Base-by-base conservation (phyloP, 2,113 vertebrate species). In the Ophiodon elongatus region DNA sequence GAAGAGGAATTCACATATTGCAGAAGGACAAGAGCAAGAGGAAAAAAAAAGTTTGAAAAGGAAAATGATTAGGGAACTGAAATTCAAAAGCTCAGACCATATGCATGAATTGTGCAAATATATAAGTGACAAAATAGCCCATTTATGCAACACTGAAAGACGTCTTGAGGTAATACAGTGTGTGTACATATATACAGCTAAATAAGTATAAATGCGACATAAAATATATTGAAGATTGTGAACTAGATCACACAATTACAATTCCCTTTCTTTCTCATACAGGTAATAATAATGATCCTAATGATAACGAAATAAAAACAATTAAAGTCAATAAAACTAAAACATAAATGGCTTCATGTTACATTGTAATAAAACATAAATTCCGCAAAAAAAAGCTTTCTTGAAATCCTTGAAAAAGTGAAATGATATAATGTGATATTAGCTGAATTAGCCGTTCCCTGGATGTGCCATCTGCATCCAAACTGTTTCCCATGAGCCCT, bases 401-500 rank as follows among this genome's bases (percentile, higher is more conserved):
- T n/a, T n/a, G n/a, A n/a, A n/a, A n/a, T n/a, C n/a, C n/a, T n/a
- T n/a, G n/a, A n/a, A 39, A 39, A 39, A 57, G 54, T 57, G n/a
- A 57, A 9, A 59, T 59, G 2, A n/a, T 10, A 11, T 3, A 54
- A n/a, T 66, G 73, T 73, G 43, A 65, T 47, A 33, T 52, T 17
- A 72, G 63, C 87, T 88, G 78, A 81, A 56, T 45, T 75, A 75
- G 54, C 72, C 35, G 54, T 66, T 69, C 59, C 71, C 83, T 85
- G 82, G 79, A 84, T 79, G 78, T 88, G 80, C 84, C 82, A 78
- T 82, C 81, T 85, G 79, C 74, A 71, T 81, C 82, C 57, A 62
- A 71, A 84, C 78, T 8, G 35, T 80, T 86, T 88, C 91, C 85
- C 85, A 91, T 84, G 60, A 85, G 82, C 23, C 82, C 41, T 77